Percentiles rank a stretch among this genome's conserved stretches.
Conservation (phyloP, 2,888 invertebrate species). For the Oscheius sp. region DNA sequence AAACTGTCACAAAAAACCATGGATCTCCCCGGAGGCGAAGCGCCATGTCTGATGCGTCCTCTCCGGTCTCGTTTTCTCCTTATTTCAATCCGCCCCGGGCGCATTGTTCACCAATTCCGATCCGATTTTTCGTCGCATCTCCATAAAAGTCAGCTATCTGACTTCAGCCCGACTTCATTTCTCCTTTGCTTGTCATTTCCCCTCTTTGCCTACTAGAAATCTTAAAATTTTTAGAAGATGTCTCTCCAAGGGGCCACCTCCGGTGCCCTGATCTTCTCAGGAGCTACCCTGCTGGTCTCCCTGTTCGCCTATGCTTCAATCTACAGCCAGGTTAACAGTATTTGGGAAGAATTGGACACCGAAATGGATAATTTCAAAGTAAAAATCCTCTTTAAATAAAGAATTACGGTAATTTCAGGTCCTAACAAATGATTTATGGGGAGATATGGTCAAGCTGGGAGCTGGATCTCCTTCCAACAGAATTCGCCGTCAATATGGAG, state of each 20-base stretch:
- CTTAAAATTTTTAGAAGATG: conserved; percentile 42
- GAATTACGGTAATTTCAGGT: conserved; percentile 41
- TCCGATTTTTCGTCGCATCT: conserved; percentile 11
- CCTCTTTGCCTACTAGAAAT: background rate
- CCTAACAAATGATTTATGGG: conserved; percentile 69
- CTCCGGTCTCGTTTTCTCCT: no score
- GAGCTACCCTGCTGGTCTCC: conserved; percentile 66
- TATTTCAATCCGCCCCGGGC: conserved; percentile 9
- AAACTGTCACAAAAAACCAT: no score
- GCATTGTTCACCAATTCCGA: conserved; percentile 17
- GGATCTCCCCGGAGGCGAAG: no score
- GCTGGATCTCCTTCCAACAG: conserved; percentile 71
- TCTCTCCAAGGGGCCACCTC: conserved; percentile 65
- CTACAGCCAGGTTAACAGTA: conserved; percentile 65
- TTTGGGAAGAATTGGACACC: conserved; percentile 70
- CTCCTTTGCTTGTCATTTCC: background rate
- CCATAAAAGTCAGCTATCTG: conserved; percentile 1
- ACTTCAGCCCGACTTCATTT: background rate
- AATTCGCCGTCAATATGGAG: conserved; percentile 70
- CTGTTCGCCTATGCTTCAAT: conserved; percentile 63
- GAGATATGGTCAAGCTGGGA: conserved; percentile 70
- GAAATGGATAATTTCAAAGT: conserved; percentile 71
- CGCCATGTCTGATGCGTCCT: no score
- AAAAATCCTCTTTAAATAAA: background rate
- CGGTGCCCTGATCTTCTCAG: conserved; percentile 67